A percentile compares a stretch with the other conserved stretches of the same genome.
These are phyloP conservation scores for Eupithecia dodoneata DNA, from an alignment of 2,888 invertebrate species.

Conservation along the genomic window DNA sequence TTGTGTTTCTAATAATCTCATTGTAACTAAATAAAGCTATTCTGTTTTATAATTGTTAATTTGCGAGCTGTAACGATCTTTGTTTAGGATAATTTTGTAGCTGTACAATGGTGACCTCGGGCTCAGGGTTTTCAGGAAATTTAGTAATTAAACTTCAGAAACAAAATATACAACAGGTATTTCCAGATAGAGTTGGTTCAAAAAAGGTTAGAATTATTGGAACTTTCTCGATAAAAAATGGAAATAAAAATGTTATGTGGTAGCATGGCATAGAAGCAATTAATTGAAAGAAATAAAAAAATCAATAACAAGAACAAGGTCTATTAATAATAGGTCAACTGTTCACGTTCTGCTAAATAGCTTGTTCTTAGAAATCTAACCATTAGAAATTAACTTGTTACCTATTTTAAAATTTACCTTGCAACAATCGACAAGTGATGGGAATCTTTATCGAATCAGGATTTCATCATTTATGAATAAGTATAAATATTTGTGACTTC, in stretches of 20 bases:
- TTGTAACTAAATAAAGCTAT: slow-evolving; percentile 68
- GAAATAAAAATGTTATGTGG: not conserved
- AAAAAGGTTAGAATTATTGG: not conserved
- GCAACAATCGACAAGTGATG: not conserved
- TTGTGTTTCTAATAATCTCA: slow-evolving; percentile 55
- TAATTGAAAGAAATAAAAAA: not conserved
- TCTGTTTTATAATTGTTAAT: slow-evolving; percentile 68
- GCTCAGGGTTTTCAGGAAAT: slow-evolving; percentile 36
- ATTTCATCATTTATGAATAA: not conserved
- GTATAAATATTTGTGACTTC: too few relatives aligned
- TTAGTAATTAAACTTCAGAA: not conserved
- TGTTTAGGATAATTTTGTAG: slow-evolving; percentile 65
- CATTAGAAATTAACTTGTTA: not conserved
- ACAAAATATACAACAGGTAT: not conserved
- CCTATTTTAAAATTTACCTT: not conserved
- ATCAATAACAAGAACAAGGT: not conserved
- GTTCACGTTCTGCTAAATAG: not conserved
- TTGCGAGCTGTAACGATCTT: slow-evolving; percentile 66
- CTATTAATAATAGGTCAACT: not conserved
- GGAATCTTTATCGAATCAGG: not conserved
- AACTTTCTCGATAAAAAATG: not conserved
- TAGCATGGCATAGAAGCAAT: not conserved
- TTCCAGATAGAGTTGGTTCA: not conserved
- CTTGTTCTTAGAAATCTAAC: not conserved
- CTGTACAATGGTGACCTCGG: slow-evolving; percentile 38